A percentile compares a stretch with the other conserved stretches of the same genome.
Conservation (phyloP, 2,113 vertebrate species). For the Hippocampus guttulatus region DNA sequence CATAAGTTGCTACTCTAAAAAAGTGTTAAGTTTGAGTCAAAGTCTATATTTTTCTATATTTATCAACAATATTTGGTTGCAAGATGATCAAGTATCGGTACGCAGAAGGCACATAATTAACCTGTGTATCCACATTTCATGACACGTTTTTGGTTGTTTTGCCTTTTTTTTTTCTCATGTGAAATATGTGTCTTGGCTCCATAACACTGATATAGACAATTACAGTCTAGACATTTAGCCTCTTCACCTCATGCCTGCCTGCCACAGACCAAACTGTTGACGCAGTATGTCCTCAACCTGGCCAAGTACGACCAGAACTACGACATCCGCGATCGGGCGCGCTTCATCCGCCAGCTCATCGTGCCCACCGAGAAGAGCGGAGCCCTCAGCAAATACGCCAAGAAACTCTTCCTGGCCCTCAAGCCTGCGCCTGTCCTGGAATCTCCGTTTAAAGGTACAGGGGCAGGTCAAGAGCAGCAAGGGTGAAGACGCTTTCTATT, state of each 20-base stretch:
- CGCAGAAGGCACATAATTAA: too few species aligned
- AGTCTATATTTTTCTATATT: too few species aligned
- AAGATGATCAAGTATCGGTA: too few species aligned
- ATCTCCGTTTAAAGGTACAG: conserved; percentile 95
- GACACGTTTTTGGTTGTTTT: too few species aligned
- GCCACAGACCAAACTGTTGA: conserved; percentile 90
- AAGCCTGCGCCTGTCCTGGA: conserved; percentile 93
- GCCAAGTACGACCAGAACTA: conserved; percentile 99
- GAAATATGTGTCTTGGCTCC: too few species aligned
- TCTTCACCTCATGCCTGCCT: not conserved
- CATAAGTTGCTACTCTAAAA: too few species aligned
- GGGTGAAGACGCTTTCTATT: not conserved
- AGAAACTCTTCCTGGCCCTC: conserved; percentile 95
- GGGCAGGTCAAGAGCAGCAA: not conserved
- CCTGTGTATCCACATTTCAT: too few species aligned
- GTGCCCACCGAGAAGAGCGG: conserved; percentile 95
- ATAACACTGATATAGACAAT: too few species aligned
- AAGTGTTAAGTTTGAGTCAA: too few species aligned
- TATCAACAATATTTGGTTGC: too few species aligned
- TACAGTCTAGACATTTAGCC: too few species aligned
- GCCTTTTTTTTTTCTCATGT: too few species aligned
- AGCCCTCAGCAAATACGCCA: conserved; percentile 93
- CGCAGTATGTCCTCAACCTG: conserved; percentile 95
- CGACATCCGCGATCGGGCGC: conserved; percentile 90
- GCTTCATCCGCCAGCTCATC: conserved; percentile 96